Percentiles rank a stretch among this genome's conserved stretches.
These are phyloP conservation scores for Heliocidaris erythrogramma DNA, from an alignment of 35 echinoderm and acorn worm species.

Conservation along the genomic window DNA sequence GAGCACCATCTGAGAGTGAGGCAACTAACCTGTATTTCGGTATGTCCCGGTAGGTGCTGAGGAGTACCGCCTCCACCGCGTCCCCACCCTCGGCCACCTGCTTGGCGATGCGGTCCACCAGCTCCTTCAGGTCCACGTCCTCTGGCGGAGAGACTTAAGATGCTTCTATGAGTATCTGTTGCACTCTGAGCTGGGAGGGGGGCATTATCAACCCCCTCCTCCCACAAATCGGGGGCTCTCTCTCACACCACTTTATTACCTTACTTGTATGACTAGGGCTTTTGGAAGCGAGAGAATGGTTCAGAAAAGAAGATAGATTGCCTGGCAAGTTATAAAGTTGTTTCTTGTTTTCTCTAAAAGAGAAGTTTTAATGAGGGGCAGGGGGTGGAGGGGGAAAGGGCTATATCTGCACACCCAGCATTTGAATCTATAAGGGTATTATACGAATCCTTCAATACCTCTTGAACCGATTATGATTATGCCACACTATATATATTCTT, in stretches of 20 bases:
- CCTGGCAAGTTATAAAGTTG: neutral
- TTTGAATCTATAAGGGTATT: no score
- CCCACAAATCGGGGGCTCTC: conserved; percentile 6
- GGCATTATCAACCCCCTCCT: conserved; percentile 49
- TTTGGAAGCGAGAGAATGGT: neutral
- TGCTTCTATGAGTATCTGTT: conserved; percentile 93
- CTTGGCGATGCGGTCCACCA: conserved; percentile 74
- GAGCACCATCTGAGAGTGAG: no score
- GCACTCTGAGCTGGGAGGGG: conserved; percentile 27
- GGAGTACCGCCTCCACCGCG: conserved; percentile 62
- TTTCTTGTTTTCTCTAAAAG: neutral
- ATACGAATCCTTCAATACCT: no score
- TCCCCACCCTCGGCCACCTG: conserved; percentile 86
- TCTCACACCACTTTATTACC: conserved; percentile 8
- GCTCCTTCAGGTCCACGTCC: conserved; percentile 64
- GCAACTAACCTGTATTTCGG: conserved; percentile 68
- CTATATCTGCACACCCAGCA: neutral
- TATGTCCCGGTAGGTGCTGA: conserved; percentile 64
- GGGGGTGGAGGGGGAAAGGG: neutral
- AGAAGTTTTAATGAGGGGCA: neutral
- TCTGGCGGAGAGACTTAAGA: conserved; percentile 99
- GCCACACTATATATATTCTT: no score
- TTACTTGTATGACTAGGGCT: neutral
- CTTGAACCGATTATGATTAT: no score
- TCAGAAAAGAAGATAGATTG: neutral